Conservation (phyloP, 2,888 invertebrate genomes). For the Cinara cedri region DNA sequence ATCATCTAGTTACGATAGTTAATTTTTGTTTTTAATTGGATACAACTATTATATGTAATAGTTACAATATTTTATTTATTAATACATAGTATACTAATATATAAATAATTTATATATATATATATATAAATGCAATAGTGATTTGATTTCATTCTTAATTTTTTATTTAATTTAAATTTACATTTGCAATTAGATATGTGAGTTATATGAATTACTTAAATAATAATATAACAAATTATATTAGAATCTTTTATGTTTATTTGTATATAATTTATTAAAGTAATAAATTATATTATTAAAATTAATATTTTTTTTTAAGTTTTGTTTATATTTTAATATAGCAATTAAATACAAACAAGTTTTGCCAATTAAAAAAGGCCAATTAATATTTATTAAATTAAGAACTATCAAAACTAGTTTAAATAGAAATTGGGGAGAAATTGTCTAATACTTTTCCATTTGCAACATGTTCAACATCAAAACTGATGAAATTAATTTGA, state of each 20-base stretch:
- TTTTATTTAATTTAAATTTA: neutral
- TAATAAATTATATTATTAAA: neutral
- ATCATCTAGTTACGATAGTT: constrained; percentile 58
- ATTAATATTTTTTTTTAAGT: neutral
- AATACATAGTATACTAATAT: constrained; percentile 12
- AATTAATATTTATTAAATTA: constrained; percentile 3
- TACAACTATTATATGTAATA: constrained; percentile 21
- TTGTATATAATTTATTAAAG: neutral
- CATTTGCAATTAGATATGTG: neutral
- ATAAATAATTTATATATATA: neutral
- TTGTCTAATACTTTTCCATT: too few relatives aligned
- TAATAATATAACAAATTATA: neutral
- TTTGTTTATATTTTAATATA: neutral
- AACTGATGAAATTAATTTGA: neutral
- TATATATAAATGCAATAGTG: neutral
- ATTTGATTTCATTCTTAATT: neutral
- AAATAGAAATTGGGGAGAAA: too few relatives aligned
- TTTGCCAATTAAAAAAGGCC: neutral
- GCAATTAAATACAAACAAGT: neutral
- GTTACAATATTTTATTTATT: constrained; percentile 22
- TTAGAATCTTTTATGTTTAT: neutral
- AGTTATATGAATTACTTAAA: neutral
- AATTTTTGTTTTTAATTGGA: constrained; percentile 15
- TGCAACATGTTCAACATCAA: neutral
- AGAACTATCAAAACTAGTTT: too few relatives aligned